phyloP scores from a whole-genome alignment of 2,113 vertebrate genomes.

The Chionodraco myersi region DNA sequence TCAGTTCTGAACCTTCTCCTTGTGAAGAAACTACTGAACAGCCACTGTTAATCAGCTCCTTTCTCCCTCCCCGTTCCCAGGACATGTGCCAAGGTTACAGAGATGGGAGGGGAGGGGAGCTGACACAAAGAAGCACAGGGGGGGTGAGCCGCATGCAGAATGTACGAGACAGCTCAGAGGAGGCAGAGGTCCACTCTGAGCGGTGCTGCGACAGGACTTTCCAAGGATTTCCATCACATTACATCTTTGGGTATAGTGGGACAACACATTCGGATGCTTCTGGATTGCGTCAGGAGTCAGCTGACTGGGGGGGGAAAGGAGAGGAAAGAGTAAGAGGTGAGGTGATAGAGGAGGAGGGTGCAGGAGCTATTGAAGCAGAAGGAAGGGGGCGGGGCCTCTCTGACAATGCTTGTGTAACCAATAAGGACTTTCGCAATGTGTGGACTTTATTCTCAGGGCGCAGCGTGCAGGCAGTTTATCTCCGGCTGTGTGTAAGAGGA shows the following conservation, averaged over 20 bases:
- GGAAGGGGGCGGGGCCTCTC: conserved; percentile 53
- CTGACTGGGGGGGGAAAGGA: conserved; percentile 19
- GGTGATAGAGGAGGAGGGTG: conserved; percentile 31
- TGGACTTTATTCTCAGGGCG: conserved; percentile 32
- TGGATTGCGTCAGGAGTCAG: conserved; percentile 40
- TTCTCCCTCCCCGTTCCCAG: conserved; percentile 53
- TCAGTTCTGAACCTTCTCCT: conserved; percentile 13
- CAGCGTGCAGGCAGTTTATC: not conserved
- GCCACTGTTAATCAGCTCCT: conserved; percentile 32
- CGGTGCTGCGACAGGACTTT: conserved; percentile 11
- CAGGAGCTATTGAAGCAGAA: conserved; percentile 16
- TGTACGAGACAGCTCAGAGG: conserved; percentile 63
- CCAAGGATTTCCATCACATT: conserved; percentile 12
- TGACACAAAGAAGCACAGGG: conserved; percentile 35
- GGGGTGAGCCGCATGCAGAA: conserved; percentile 47
- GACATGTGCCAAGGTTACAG: conserved; percentile 64
- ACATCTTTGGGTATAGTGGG: not conserved
- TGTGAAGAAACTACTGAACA: conserved; percentile 22
- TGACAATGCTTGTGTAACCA: conserved; percentile 2
- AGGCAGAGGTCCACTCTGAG: conserved; percentile 17
- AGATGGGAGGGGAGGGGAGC: conserved; percentile 6
- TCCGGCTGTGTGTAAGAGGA: not conserved
- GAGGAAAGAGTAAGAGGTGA: conserved; percentile 20
- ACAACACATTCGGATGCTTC: conserved; percentile 28
- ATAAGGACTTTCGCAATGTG: conserved; percentile 25